Conservation (phyloP, 2,113 vertebrate genomes). For the Ochotona princeps region DNA sequence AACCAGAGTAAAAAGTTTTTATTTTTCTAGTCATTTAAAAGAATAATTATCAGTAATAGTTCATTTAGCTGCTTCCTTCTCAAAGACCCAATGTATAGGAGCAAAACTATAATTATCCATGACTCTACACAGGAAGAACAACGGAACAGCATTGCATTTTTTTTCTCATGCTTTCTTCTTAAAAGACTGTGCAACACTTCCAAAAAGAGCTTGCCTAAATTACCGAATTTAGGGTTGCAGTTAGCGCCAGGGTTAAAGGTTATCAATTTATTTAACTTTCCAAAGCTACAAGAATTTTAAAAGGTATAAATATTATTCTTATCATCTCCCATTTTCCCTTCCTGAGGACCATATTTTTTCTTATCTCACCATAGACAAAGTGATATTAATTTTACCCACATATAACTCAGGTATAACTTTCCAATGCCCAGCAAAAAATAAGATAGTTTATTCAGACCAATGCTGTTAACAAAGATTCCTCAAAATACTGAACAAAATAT, state of each 20-base stretch:
- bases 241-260: neutral
- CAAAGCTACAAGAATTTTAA: neutral
- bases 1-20: neutral
- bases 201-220: neutral
- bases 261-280: neutral
- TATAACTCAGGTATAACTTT: neutral
- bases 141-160: neutral
- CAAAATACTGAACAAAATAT: conserved; percentile 48
- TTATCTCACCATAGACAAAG: neutral
- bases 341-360: neutral
- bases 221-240: neutral
- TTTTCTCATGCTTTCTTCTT: conserved; percentile 18
- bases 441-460: conserved; percentile 23
- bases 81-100: neutral
- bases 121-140: neutral
- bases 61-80: conserved; percentile 2
- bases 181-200: neutral
- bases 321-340: neutral
- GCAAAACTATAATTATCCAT: neutral
- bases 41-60: neutral
- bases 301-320: neutral
- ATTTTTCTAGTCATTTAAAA: neutral
- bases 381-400: neutral
- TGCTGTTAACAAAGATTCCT: conserved; percentile 1
- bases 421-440: neutral